phyloP scores from a whole-genome alignment of 92 coral and sea anemone species.

The Paramuricea clavata region DNA sequence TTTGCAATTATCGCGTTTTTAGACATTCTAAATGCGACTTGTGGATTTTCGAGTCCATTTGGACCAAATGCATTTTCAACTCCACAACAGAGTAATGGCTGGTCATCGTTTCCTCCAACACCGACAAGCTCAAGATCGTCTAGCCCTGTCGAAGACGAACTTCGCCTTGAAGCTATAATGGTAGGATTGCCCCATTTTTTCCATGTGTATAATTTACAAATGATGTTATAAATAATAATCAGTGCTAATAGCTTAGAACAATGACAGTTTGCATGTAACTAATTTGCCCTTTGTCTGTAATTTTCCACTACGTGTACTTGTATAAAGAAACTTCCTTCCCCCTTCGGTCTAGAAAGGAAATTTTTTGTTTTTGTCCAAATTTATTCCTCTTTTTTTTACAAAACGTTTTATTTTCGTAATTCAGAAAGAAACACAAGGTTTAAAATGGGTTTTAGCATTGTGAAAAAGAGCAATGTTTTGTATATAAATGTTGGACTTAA shows the following conservation, averaged over 20 bases:
- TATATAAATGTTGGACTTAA: not conserved
- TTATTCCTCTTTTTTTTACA: not conserved
- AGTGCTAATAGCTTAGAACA: not conserved
- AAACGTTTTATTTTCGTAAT: not conserved
- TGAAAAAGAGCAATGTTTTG: not conserved
- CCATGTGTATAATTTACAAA: not conserved
- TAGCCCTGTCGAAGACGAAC: conserved; percentile 75
- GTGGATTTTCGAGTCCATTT: conserved; percentile 36
- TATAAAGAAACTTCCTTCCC: not conserved
- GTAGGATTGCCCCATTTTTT: not conserved
- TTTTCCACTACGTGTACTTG: not conserved
- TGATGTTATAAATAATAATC: not conserved
- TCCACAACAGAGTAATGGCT: conserved; percentile 30
- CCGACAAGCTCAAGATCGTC: conserved; percentile 96
- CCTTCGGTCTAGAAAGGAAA: not conserved
- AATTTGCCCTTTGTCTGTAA: conserved; percentile 17
- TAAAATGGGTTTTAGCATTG: not conserved
- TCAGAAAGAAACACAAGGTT: not conserved
- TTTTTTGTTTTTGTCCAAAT: not conserved
- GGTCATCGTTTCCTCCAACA: conserved; percentile 79
- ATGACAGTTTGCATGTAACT: not conserved
- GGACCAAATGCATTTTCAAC: conserved; percentile 22
- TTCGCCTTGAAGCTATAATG: conserved; percentile 46
- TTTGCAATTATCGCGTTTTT: conserved; percentile 12
- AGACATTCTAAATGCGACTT: conserved; percentile 14